Percentiles rank a stretch among this genome's conserved stretches.
Conservation (phyloP, 2,113 vertebrate genomes). For the Butorides virescens region DNA sequence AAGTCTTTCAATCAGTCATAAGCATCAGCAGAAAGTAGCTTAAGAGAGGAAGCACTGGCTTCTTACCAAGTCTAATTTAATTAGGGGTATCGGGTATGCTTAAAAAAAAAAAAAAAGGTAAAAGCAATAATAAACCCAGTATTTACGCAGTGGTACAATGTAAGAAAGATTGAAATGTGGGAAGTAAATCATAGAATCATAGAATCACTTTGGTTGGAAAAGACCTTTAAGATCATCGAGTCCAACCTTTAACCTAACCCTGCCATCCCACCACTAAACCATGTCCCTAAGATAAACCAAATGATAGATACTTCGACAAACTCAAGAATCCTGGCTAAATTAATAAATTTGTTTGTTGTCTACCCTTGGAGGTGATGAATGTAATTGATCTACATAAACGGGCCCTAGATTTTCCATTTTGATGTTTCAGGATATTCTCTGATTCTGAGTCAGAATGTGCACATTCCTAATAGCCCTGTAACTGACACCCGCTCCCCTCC, state of each 20-base stretch:
- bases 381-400: neutral
- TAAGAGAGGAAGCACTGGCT: neutral
- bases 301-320: neutral
- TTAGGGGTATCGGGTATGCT: neutral
- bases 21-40: neutral
- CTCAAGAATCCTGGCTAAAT: neutral
- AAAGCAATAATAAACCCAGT: neutral
- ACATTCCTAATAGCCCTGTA: neutral
- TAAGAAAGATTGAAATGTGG: neutral
- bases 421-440: neutral
- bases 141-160: neutral
- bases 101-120: neutral
- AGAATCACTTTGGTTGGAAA: too few species aligned
- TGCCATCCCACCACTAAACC: too few species aligned
- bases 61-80: neutral
- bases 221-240: too few species aligned
- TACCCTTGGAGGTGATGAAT: neutral
- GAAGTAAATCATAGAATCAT: too few species aligned
- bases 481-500: fast-evolving
- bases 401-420: neutral
- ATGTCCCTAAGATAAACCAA: too few species aligned
- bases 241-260: too few species aligned
- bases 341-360: neutral
- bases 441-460: neutral
- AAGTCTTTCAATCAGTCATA: neutral